phyloP scores from a whole-genome alignment of 2,797 vertebrate genomes.

The Schizopygopsis pylzovi region DNA sequence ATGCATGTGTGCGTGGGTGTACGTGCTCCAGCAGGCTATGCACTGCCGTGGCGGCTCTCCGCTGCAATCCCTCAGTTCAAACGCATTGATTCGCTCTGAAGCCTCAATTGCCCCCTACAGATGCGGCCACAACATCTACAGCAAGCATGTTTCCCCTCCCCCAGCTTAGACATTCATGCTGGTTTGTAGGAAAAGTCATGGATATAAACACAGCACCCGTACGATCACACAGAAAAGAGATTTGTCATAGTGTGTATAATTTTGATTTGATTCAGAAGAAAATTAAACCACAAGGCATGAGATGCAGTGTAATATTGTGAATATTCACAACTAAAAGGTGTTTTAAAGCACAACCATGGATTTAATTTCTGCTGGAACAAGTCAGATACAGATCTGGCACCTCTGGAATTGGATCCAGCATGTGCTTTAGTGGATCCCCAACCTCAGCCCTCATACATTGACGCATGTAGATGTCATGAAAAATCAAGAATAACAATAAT shows the following conservation, averaged over 20 bases:
- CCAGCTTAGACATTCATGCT: neutral
- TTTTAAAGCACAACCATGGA: neutral
- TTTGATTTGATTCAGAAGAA: neutral
- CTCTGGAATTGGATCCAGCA: neutral
- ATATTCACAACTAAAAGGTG: neutral
- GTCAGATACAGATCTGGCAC: neutral
- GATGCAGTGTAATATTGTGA: neutral
- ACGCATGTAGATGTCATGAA: neutral
- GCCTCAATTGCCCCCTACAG: slow-evolving; percentile 60
- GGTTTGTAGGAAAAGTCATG: neutral
- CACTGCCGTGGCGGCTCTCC: slow-evolving; percentile 65
- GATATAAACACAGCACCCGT: slow-evolving; percentile 53
- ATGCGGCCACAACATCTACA: slow-evolving; percentile 67
- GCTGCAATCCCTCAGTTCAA: slow-evolving; percentile 65
- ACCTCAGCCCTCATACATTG: neutral
- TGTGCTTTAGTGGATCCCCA: neutral
- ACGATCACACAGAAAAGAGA: slow-evolving; percentile 39
- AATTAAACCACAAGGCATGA: neutral
- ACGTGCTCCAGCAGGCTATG: slow-evolving; percentile 44
- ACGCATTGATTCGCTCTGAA: slow-evolving; percentile 69
- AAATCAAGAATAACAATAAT: neutral
- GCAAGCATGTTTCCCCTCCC: slow-evolving; percentile 62
- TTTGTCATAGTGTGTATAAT: neutral
- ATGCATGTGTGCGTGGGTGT: slow-evolving; percentile 30
- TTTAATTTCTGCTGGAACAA: neutral